phyloP scores from a whole-genome alignment of 2,113 vertebrate species.

The Micronisus gabar region DNA sequence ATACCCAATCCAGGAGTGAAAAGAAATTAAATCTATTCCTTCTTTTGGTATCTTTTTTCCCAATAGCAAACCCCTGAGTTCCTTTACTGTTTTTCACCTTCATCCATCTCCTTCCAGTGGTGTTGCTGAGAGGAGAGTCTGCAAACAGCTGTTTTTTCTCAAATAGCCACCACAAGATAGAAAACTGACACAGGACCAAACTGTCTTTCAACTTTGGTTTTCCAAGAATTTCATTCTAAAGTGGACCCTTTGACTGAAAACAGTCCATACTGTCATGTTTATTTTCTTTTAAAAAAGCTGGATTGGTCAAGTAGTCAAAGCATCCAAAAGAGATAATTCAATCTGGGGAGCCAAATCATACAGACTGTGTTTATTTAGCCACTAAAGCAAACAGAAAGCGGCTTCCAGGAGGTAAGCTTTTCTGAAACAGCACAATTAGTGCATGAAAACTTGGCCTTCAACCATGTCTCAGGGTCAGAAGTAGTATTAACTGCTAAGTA shows the following conservation, averaged over 20 bases:
- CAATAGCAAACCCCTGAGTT: neutral
- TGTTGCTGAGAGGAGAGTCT: neutral
- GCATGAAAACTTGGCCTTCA: constrained; percentile 37
- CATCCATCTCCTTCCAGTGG: neutral
- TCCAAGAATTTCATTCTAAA: neutral
- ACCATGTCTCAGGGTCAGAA: constrained; percentile 38
- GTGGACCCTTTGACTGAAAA: neutral
- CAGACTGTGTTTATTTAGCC: constrained; percentile 32
- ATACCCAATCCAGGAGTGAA: neutral
- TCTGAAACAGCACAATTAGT: constrained; percentile 43
- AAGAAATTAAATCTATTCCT: neutral
- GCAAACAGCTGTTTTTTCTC: neutral
- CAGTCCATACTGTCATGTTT: neutral
- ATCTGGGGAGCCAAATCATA: neutral
- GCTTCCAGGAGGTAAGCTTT: constrained; percentile 37
- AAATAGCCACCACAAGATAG: neutral
- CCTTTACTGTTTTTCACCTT: neutral
- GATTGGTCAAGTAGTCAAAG: neutral
- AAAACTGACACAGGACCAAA: neutral
- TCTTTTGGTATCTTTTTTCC: neutral
- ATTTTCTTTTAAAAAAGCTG: constrained; percentile 23
- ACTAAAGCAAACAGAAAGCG: neutral
- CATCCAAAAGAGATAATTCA: constrained; percentile 41
- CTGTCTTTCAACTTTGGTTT: neutral
- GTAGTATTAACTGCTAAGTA: neutral